Evolutionary conservation across 2,113 vertebrate species (phyloP), one percentile per base, ranked within the genome.

Genomic region (Gavia stellata): DNA sequence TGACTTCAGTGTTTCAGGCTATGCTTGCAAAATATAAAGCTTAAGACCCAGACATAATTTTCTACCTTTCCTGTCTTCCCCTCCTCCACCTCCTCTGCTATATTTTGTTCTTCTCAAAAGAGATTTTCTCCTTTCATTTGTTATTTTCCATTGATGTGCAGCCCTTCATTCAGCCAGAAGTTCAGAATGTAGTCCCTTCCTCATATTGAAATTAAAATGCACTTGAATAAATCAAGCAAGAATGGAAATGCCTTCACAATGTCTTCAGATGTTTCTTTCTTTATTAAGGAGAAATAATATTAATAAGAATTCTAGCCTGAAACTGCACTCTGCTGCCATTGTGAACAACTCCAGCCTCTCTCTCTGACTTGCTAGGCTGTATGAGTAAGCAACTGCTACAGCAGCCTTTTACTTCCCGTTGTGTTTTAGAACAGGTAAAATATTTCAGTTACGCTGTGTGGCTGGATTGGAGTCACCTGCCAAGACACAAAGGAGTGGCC

Each of bases 141-240:
- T 96, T 94, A 61, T 61, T 94, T 70, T 92, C 45, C 44, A 33
- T 92, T 83, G 62, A 92, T n/a, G 50, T 53, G 34, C 55, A 89
- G 31, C 56, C 73, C 73, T 83, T 84, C 73, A 83, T 83, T 96
- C 85, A 96, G 78, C 73, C 94, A 93, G 63, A 97, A 96, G 95
- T 92, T 94, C 40, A 92, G 36, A 90, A 88, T 31, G 62, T 44
- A 90, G 47, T 86, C 58, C 40, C 82, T 61, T 88, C 85, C 95
- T 92, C 86, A 90, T 65, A 95, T 56, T 88, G 80, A 97, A 97
- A 94, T 88, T 91, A 97, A 98, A 97, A 96, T 80, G 16, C 33
- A 92, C 49, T 55, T 92, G 53, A 94, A 96, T 97, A 95, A 82
- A 92, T 96, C 86, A 75, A 85, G 14, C 75, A 89, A 83, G 73